phyloP scores from a whole-genome alignment of 2,888 invertebrate genomes.

The Blomia tropicalis region DNA sequence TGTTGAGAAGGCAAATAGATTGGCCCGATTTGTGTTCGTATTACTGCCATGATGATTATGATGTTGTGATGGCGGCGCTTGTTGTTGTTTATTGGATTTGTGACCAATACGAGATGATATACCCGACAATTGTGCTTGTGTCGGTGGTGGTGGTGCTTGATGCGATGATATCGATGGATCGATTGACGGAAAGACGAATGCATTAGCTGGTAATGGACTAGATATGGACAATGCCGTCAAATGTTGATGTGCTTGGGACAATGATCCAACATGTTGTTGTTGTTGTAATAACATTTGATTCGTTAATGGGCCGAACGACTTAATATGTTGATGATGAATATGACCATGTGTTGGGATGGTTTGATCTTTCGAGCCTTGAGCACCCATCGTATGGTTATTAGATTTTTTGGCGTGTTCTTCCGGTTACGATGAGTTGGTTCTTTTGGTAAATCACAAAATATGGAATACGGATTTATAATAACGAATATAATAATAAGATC shows the following conservation, averaged over 20 bases:
- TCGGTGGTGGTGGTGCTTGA: background rate
- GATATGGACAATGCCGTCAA: conserved; percentile 1
- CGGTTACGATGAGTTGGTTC: too few species aligned
- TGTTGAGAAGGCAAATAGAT: background rate
- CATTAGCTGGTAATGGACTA: conserved; percentile 8
- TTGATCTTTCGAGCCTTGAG: conserved; percentile 13
- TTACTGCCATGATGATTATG: background rate
- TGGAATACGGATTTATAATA: too few species aligned
- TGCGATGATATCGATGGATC: background rate
- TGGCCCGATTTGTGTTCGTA: too few species aligned
- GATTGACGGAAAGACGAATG: background rate
- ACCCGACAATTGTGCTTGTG: background rate
- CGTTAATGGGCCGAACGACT: too few species aligned
- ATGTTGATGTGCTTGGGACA: background rate
- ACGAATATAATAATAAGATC: background rate
- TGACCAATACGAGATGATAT: background rate
- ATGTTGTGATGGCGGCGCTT: too few species aligned
- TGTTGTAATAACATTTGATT: too few species aligned
- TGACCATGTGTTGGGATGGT: too few species aligned
- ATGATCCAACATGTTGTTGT: too few species aligned
- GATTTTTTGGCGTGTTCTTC: too few species aligned
- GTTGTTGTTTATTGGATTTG: too few species aligned
- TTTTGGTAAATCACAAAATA: too few species aligned
- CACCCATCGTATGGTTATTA: conserved; percentile 9
- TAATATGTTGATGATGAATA: too few species aligned